Conservation (phyloP, 2,888 invertebrate species). For the Cistogaster globosa region DNA sequence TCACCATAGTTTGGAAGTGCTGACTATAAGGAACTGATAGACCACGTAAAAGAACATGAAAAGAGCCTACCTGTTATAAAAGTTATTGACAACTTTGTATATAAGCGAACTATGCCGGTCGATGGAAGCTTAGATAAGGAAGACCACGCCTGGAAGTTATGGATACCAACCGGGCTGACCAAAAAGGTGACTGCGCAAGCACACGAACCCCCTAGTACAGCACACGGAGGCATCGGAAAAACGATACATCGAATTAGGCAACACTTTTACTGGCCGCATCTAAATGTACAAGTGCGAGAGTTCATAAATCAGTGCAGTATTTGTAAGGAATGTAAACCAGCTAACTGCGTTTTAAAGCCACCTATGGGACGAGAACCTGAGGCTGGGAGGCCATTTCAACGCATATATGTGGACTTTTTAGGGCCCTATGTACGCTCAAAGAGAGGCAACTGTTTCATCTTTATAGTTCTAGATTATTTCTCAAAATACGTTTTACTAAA, state of each 20-base stretch:
- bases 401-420: neutral
- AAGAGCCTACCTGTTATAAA: too few species aligned
- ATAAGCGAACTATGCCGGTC: neutral
- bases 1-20: too few species aligned
- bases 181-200: neutral
- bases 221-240: neutral
- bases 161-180: neutral
- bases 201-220: neutral
- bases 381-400: neutral
- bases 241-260: too few species aligned
- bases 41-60: too few species aligned
- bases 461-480: neutral
- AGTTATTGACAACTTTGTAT: neutral
- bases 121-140: neutral
- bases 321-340: neutral
- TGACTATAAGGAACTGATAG: too few species aligned
- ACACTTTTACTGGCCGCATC: too few species aligned
- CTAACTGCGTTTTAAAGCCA: neutral
- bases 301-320: neutral
- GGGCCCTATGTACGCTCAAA: neutral
- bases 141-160: conserved; percentile 1
- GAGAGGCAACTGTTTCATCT: neutral
- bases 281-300: neutral
- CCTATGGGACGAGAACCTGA: neutral
- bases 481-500: neutral